phyloP scores from a whole-genome alignment of 2,888 invertebrate genomes.

The Sphaerophoria taeniata region DNA sequence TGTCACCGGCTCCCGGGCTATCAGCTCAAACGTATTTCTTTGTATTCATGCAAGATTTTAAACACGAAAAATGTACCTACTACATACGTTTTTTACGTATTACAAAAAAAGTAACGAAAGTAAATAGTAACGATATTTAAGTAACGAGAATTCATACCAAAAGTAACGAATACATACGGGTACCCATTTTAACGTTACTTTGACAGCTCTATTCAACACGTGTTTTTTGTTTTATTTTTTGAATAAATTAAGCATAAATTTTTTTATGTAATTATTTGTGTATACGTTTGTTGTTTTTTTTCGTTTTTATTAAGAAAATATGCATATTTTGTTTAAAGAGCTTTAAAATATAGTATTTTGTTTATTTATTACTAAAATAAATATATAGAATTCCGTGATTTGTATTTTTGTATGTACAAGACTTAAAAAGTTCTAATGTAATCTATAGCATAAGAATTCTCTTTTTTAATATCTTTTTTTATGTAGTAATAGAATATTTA shows the following conservation, averaged over 20 bases:
- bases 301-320: conserved; percentile 3
- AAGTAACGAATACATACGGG: too few species aligned
- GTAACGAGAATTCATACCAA: too few species aligned
- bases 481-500: conserved; percentile 35
- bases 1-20: too few species aligned
- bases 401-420: not conserved
- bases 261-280: conserved; percentile 19
- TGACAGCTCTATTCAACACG: conserved; percentile 5
- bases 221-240: conserved; percentile 8
- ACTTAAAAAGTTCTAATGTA: conserved; percentile 38
- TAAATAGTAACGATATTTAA: too few species aligned
- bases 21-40: too few species aligned
- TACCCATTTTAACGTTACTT: too few species aligned
- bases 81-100: too few species aligned
- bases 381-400: conserved; percentile 4
- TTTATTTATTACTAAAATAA: conserved; percentile 1
- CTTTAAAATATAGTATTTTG: not conserved
- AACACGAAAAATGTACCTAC: too few species aligned
- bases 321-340: not conserved
- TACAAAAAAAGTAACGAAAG: too few species aligned
- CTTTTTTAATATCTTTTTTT: not conserved
- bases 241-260: conserved; percentile 58
- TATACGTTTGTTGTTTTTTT: conserved; percentile 4
- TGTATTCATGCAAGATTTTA: too few species aligned
- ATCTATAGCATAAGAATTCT: conserved; percentile 49